Evolutionary conservation across 2,888 invertebrate genomes (phyloP), one percentile per base, ranked within the genome.

Genomic region (Endotricha flammealis): DNA sequence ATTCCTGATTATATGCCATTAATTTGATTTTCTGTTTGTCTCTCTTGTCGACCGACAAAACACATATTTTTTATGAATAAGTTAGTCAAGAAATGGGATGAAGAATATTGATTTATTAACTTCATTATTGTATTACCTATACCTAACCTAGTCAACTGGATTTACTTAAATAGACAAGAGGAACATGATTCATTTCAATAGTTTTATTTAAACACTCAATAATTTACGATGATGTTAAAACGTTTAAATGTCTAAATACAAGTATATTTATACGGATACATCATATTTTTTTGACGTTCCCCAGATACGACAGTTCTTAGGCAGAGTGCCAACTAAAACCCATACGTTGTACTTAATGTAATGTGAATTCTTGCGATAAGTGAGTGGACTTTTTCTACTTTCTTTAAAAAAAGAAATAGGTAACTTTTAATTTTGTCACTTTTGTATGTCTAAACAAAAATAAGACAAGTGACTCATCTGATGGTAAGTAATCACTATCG

Each of bases 241-340:
- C 32, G 32, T 32, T 32, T 32, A 24, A 32, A 32, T 16, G 11
- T 25, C 25, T 14, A 16, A 12, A 4, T 12, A 31, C 30, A 25
- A 32, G 25, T 25, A 32, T 23, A 32, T 25, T 32, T 32, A 32
- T 25, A 24, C 9, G 17, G 25, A 12, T 24, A 14, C 2, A 6
- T 16, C 16, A 25, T 24, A 32, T 32, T 16, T 24, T 13, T 25
- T 32, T 32, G 14, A 13, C 5, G 24, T 14, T 7, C 6, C 10
- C 16, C 2, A 16, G 25, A 32, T 1, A 25, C n/a, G n/a, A n/a
- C n/a, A 8, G 14, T 25, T 25, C 17, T 32, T 25, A 14, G 32
- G 32, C 32, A 32, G 13, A 7, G n/a, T 3, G 32, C 32, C 32
- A 32, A 32, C n/a, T 24, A 25, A 4, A 11, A 32, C 24, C 9